Base-by-base conservation (phyloP, 2,113 vertebrate genomes). In the Albula glossodonta region DNA sequence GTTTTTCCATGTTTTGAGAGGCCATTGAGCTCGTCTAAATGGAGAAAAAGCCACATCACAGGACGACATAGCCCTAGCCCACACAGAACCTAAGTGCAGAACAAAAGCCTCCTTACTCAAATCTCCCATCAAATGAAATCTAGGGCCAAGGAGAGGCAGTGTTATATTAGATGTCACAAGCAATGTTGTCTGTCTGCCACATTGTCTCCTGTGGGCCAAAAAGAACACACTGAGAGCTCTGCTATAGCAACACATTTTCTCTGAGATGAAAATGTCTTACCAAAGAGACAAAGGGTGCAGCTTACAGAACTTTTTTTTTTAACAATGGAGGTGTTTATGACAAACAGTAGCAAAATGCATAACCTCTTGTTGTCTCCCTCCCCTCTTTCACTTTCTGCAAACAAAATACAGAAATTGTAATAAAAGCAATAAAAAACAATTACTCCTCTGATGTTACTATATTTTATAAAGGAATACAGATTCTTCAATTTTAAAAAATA, bases 121-220 rank as follows among this genome's bases (percentile, higher is more conserved):
- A 81, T 70, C 52, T 83, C 84, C 41, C 85, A 49, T 87, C 66
- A 74, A 52, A 89, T 70, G 81, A 82, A 60, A 50, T n/a, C 10
- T 81, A 49, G 52, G 53, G 50, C 41, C 48, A 13, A 83, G 81
- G 53, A 84, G 50, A 82, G 70, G 57, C 80, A 87, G 86, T 81
- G 82, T 83, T 87, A 56, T 82, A 89, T 89, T 85, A 86, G 87
- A 78, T 89, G 81, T 90, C 85, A 87, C 52, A 86, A 87, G 82
- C 87, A 88, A 88, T 89, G 85, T 74, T 48, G 10, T 81, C 51
- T 13, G 17, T 8, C 22, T 31, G 66, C 80, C 74, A 51, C 84
- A 48, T 10, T 82, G 31, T 84, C 84, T 83, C 80, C 66, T 41
- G 60, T 15, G 22, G 41, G 25, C 52, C 60, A 49, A 52, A 9